These are phyloP conservation scores for Thysanoteuthis rhombus DNA, from an alignment of 2,888 invertebrate genomes.

Conservation along the genomic window DNA sequence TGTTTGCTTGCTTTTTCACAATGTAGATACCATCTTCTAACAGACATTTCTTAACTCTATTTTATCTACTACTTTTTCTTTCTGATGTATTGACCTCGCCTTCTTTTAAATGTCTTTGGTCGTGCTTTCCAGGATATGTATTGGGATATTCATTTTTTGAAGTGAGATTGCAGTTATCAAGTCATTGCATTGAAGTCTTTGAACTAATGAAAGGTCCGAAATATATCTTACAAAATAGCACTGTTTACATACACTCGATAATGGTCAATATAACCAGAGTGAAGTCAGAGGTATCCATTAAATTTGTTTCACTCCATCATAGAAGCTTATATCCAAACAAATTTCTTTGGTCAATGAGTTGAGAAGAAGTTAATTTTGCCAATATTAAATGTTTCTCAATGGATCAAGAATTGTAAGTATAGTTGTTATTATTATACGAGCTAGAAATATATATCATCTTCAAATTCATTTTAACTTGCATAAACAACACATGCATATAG, in stretches of 20 bases:
- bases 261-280: no score
- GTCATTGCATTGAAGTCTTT: background rate
- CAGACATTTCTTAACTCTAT: background rate
- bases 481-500: background rate
- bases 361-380: background rate
- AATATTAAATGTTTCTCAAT: background rate
- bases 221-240: background rate
- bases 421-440: no score
- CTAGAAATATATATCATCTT: no score
- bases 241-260: background rate
- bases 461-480: no score
- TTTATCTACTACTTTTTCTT: background rate
- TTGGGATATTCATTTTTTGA: background rate
- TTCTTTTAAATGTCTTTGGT: background rate
- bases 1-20: background rate
- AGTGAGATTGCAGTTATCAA: background rate
- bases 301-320: background rate
- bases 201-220: background rate
- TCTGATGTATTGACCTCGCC: background rate
- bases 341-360: background rate
- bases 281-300: background rate
- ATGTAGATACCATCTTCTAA: background rate
- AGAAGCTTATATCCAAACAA: background rate
- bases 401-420: background rate
- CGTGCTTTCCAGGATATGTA: background rate